Base-by-base conservation (phyloP, 2,113 vertebrate species). In the Petrocephalus zakoni region DNA sequence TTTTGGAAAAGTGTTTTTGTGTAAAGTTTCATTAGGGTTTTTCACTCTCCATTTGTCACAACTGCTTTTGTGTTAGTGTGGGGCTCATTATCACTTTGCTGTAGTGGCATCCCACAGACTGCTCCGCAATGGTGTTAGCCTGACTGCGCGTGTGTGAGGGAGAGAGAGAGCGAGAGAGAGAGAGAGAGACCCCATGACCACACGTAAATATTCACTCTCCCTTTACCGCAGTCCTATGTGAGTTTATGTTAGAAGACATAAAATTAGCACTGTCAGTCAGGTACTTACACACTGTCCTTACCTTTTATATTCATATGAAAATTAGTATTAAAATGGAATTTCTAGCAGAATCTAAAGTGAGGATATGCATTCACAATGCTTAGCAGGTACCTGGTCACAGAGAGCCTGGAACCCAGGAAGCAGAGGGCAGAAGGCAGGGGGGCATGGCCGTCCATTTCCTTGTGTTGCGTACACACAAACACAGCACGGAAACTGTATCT, bases 11-110 rank as follows among this genome's bases (percentile, higher is more conserved):
- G 34, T 83, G 81, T 83, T 83, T 49, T 22, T 78, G 72, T 46
- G 81, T 49, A 47, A 85, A 85, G 82, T 85, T 85, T 85, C 42
- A 52, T 85, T 52, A 49, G 46, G n/a, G 22, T n/a, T 85, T 85
- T 85, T 78, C 49, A 85, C 82, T 85, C 34, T 78, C 49, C 22
- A 25, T 85, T 52, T 85, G 82, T 29, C 49, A 52, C 42, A 85
- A 51, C 22, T 49, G n/a, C 49, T 85, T 85, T 85, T 5, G 22
- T 51, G 46, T 29, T 15, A 13, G 72, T 19, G 72, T 42, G 72
- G 72, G 46, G 46, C 49, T 51, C 51, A n/a, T 85, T 52, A 25
- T 49, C 22, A 25, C 49, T 6, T 25, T 85, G 82, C n/a, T 85
- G 49, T 85, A 6, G 82, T 52, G 82, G 21, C 11, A 25, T 52